These are phyloP conservation scores for Teleiodes luculella DNA, from an alignment of 2,888 invertebrate genomes.

Conservation along the genomic window DNA sequence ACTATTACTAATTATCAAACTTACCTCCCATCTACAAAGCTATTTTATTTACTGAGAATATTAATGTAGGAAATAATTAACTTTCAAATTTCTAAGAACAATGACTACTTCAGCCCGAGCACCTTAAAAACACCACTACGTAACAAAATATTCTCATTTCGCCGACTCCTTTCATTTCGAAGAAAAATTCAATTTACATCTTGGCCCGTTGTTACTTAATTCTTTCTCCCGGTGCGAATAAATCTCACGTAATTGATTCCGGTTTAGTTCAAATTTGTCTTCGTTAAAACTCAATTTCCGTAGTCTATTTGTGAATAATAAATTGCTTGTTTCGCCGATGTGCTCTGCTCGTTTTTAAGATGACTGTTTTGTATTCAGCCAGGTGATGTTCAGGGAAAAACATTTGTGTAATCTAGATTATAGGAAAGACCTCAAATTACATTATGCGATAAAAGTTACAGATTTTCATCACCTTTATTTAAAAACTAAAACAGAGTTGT, in stretches of 20 bases:
- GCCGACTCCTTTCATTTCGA: constrained; percentile 45
- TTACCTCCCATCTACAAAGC: no score
- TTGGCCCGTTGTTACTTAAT: constrained; percentile 67
- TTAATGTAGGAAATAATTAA: no score
- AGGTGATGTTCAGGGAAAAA: constrained; percentile 12
- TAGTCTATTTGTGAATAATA: constrained; percentile 76
- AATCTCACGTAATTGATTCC: constrained; percentile 75
- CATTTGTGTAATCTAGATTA: background rate
- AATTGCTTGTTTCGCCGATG: constrained; percentile 65
- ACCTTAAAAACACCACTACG: background rate
- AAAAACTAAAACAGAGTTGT: no score
- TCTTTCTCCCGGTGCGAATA: constrained; percentile 71
- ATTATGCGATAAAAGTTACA: no score
- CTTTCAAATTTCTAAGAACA: no score
- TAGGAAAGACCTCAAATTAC: no score
- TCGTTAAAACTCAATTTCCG: constrained; percentile 76
- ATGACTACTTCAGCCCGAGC: no score
- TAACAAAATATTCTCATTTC: constrained; percentile 32
- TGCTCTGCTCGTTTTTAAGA: constrained; percentile 30
- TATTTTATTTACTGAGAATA: no score
- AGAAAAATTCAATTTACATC: constrained; percentile 74
- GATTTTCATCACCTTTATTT: no score
- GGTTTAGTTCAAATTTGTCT: constrained; percentile 76
- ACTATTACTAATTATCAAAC: no score
- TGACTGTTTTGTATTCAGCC: constrained; percentile 51